Conservation (phyloP, 1,140 invertebrate species). For the Atta cephalotes region DNA sequence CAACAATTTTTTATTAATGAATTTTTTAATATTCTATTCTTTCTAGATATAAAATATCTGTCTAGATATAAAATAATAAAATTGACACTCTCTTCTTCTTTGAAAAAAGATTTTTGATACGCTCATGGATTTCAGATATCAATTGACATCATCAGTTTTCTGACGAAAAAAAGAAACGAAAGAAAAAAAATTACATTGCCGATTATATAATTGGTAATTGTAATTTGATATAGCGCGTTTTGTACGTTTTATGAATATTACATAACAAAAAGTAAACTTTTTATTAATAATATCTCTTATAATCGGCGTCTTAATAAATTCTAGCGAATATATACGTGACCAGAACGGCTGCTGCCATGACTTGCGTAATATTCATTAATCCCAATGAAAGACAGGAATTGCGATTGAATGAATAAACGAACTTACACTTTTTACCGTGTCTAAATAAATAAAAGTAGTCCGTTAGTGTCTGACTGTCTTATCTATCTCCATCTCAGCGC, state of each 20-base stretch:
- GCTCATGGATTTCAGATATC: neutral
- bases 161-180: neutral
- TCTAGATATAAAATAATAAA: too few relatives aligned
- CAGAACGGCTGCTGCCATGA: neutral
- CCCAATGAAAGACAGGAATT: neutral
- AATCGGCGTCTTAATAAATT: neutral
- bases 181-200: neutral
- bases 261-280: neutral
- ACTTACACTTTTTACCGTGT: neutral
- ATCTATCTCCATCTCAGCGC: neutral
- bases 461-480: neutral
- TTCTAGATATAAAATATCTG: too few relatives aligned
- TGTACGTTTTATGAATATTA: neutral
- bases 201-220: too few relatives aligned
- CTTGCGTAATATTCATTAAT: constrained; percentile 14
- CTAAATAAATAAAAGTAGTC: neutral
- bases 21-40: too few relatives aligned
- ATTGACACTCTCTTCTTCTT: too few relatives aligned
- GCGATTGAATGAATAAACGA: constrained; percentile 27
- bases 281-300: neutral
- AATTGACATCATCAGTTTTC: neutral
- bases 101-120: too few relatives aligned
- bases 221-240: neutral
- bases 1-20: too few relatives aligned
- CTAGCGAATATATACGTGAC: constrained; percentile 18